These are phyloP conservation scores for Novumbra hubbsi DNA, from an alignment of 2,797 vertebrate species.

Conservation along the genomic window DNA sequence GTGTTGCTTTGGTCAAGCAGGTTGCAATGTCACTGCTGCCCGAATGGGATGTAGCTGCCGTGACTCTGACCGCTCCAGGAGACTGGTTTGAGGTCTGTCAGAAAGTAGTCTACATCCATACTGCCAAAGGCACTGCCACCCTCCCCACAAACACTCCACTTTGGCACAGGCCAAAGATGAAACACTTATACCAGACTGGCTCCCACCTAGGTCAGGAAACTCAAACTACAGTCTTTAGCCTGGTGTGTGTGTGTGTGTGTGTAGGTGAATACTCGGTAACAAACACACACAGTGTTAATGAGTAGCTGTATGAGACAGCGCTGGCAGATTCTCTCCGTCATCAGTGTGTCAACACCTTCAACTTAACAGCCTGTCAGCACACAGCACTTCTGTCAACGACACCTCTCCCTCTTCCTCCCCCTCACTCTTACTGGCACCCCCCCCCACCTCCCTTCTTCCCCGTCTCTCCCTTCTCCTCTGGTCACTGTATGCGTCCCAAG, in stretches of 20 bases:
- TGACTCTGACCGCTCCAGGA: too few species aligned
- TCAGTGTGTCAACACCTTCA: slow-evolving; percentile 51
- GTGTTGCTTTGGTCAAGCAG: too few species aligned
- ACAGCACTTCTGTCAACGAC: not conserved
- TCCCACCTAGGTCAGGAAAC: slow-evolving; percentile 46
- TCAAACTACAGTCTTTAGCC: slow-evolving; percentile 19
- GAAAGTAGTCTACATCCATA: not conserved
- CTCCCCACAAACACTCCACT: slow-evolving; percentile 12
- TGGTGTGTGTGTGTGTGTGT: not conserved
- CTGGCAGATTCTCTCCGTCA: slow-evolving; percentile 41
- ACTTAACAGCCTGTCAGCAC: slow-evolving; percentile 37
- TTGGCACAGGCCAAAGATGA: slow-evolving; percentile 43
- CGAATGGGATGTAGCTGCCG: too few species aligned
- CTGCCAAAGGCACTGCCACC: not conserved
- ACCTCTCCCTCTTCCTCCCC: not conserved
- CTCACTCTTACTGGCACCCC: too few species aligned
- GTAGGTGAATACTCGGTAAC: too few species aligned
- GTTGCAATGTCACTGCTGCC: too few species aligned
- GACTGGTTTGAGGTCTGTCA: too few species aligned
- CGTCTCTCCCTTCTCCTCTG: not conserved
- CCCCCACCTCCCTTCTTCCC: not conserved
- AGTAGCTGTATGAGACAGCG: slow-evolving; percentile 41
- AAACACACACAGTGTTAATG: slow-evolving; percentile 46
- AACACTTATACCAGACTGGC: slow-evolving; percentile 25
- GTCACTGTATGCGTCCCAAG: not conserved